These are phyloP conservation scores for Patella pellucida DNA, from an alignment of 2,888 invertebrate species.

Conservation along the genomic window DNA sequence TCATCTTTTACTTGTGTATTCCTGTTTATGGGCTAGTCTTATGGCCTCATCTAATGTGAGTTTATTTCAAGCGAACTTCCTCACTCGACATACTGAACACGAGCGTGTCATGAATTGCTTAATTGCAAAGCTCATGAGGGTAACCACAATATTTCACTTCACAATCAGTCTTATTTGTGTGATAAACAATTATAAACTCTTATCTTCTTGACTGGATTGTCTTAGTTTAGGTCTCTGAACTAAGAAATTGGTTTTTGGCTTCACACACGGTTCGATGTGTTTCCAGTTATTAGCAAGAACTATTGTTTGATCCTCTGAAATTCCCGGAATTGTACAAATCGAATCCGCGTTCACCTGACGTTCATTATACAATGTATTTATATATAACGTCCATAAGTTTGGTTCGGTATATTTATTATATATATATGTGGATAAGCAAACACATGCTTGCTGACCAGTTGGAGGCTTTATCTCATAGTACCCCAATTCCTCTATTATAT, in stretches of 20 bases:
- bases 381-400: no score
- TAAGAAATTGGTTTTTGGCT: neutral
- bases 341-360: neutral
- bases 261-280: neutral
- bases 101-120: neutral
- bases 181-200: neutral
- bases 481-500: no score
- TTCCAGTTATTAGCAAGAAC: neutral
- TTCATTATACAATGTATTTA: no score
- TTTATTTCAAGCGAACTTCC: neutral
- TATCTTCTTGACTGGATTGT: neutral
- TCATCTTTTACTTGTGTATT: neutral
- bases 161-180: neutral
- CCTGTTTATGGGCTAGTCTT: neutral
- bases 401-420: no score
- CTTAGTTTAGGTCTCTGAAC: neutral
- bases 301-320: neutral
- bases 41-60: neutral
- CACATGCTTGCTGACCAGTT: no score
- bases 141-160: conserved; percentile 5
- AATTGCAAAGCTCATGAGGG: neutral
- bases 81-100: neutral
- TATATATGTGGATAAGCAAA: no score
- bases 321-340: neutral
- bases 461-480: no score